Base-by-base conservation (phyloP, 2,797 vertebrate genomes). In the Saxicola maurus region DNA sequence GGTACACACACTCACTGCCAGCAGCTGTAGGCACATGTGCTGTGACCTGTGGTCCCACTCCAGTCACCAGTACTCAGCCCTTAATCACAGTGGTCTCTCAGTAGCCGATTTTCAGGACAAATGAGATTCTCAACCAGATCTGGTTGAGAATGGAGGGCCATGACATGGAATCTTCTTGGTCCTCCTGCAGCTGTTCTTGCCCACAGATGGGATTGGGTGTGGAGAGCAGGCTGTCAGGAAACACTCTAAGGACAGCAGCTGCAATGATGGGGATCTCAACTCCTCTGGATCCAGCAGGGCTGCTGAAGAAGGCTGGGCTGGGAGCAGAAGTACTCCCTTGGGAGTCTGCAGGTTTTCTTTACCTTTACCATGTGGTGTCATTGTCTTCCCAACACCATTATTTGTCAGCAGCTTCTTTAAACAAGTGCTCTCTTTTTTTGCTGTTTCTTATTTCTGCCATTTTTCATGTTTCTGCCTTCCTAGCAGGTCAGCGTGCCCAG, bases 1-100 rank as follows among this genome's bases (percentile, higher is more conserved):
- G 28, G n/a, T 35, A 38, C 18, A 61, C 16, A 52, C 9, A 6
- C 17, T 17, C 6, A 4, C 31, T 46, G 53, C 5, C 66, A 62
- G 53, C 11, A 48, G 19, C 49, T 48, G 33, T 15, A 40, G 49
- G 55, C 13, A n/a, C 4, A 2, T 0, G 0, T 21, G 16, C 24
- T 38, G 25, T 21, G 33, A 53, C 30, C 48, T 48, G 21, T 4
- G 3, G 14, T 27, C 48, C 12, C 24, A 13, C 8, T 46, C 6
- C 33, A 52, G 30, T 9, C 38, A 27, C 9, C 18, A 24, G 23
- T 7, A 27, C n/a, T 42, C 33, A 21, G 9, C 2, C 6, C 9
- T 33, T 42, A 31, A 10, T 33, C 38, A 37, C 40, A 42, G 27
- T 5, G 3, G 6, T 37, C 17, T 33, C 20, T 10, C 38, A 46